Evolutionary conservation across 2,797 vertebrate species (phyloP).

Genomic region (Echeneis naucrates): DNA sequence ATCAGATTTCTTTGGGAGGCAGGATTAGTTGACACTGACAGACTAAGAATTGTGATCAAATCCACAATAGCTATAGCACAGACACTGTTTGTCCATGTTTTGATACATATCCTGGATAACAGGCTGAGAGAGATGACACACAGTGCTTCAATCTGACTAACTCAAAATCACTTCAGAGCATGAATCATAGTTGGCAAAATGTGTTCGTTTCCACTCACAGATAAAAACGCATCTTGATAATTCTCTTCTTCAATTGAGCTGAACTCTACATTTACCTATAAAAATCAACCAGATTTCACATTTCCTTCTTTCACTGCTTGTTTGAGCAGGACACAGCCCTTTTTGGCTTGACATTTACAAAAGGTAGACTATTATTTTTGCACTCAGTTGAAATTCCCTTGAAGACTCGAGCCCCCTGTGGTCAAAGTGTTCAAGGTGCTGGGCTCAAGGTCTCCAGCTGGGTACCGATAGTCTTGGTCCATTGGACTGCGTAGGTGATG

Average conservation of each 20-base stretch:
- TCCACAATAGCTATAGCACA: slow-evolving; percentile 11
- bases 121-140: background rate
- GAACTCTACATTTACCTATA: background rate
- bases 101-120: slow-evolving; percentile 5
- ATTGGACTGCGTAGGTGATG: too few species aligned
- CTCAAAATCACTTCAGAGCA: background rate
- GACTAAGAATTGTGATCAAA: slow-evolving; percentile 25
- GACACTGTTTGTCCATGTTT: slow-evolving; percentile 1
- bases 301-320: background rate
- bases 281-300: background rate
- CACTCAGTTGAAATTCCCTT: background rate
- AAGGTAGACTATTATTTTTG: background rate
- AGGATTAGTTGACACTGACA: slow-evolving; percentile 45
- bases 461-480: too few species aligned
- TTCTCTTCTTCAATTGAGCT: background rate
- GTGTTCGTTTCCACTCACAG: too few species aligned
- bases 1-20: slow-evolving; percentile 27
- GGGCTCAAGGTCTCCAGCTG: background rate
- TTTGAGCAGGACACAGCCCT: background rate
- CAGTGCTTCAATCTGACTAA: background rate
- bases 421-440: background rate
- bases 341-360: background rate
- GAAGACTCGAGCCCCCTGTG: background rate
- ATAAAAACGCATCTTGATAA: too few species aligned
- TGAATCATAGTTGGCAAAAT: too few species aligned